A percentile compares a stretch with the other conserved stretches of the same genome.
phyloP scores from a whole-genome alignment of 2,113 vertebrate genomes.

The Pangasianodon gigas region DNA sequence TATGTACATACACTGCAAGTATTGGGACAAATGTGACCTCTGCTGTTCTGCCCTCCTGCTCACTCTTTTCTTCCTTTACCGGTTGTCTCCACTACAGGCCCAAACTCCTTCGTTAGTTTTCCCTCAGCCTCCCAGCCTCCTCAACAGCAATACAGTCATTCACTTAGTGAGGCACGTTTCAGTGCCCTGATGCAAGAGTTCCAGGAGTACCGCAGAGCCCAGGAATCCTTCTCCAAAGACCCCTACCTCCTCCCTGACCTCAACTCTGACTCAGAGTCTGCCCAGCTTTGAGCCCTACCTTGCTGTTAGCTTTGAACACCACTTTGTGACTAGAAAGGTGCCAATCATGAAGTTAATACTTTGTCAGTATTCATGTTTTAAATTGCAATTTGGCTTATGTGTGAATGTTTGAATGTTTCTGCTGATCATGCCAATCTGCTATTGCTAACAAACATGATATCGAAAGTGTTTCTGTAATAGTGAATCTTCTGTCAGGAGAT shows the following conservation, averaged over 20 bases:
- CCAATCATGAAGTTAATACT: background rate
- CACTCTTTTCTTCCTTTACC: background rate
- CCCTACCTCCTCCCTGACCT: slow-evolving; percentile 57
- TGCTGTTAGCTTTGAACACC: slow-evolving; percentile 55
- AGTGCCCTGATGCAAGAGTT: slow-evolving; percentile 76
- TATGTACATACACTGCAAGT: background rate
- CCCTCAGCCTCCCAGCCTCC: slow-evolving; percentile 62
- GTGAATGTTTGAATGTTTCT: background rate
- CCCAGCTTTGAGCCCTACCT: slow-evolving; percentile 67
- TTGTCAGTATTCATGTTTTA: slow-evolving; percentile 5
- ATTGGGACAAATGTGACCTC: background rate
- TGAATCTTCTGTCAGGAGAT: background rate
- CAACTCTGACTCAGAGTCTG: slow-evolving; percentile 71
- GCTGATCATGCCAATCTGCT: background rate
- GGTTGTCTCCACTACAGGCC: slow-evolving; percentile 36
- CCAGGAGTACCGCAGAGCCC: slow-evolving; percentile 70
- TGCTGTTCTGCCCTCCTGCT: background rate
- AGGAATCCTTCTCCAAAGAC: slow-evolving; percentile 62
- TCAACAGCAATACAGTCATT: slow-evolving; percentile 60
- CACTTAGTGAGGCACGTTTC: slow-evolving; percentile 76
- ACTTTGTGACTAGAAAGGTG: background rate
- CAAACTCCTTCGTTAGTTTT: slow-evolving; percentile 25
- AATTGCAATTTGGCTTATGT: background rate
- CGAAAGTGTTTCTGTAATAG: background rate
- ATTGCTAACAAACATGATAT: background rate